Base-by-base conservation (phyloP, 2,113 vertebrate genomes). In the Toxostoma redivivum region DNA sequence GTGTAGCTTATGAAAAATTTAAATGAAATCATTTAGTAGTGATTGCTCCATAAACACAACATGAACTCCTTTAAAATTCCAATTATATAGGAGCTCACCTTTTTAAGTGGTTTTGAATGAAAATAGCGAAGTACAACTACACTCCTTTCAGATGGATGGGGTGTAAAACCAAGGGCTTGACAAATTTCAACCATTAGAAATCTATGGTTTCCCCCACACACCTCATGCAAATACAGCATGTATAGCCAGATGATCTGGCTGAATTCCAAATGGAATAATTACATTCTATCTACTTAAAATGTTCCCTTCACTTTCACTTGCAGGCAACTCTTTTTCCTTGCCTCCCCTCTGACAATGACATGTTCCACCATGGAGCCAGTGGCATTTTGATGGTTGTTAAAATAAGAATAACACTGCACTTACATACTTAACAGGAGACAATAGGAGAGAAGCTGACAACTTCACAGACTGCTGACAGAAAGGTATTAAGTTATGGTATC, bases 21-120 rank as follows among this genome's bases (percentile, higher is more conserved):
- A 97, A 96, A 97, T 96, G 89, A 96, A 97, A 97, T 95, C 90
- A 97, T 96, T 97, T 97, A 97, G 87, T 95, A 91, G 91, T 94
- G 94, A 97, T 97, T 97, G 95, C 92, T 92, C 85, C 94, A 96
- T 96, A 97, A 97, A 95, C 91, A 96, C 81, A 97, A 95, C 92
- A 97, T 92, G 85, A 97, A 95, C 82, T 95, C 86, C 92, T 97
- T 95, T 93, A 94, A 97, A 96, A 95, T 95, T 97, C 94, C 87
- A 97, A 95, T 97, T 97, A 97, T 95, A 92, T 90, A 91, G 88
- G 60, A 86, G 80, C 85, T 93, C 79, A 97, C 90, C 87, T 96
- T 96, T 91, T 95, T 73, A 97, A 96, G 57, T 95, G 42, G 61
- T 88, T 95, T 73, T 78, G 71, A 96, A 93, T 66, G 58, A 93